A percentile compares a stretch with the other conserved stretches of the same genome.
phyloP scores from a whole-genome alignment of 2,888 invertebrate species.

The Spodoptera littoralis region DNA sequence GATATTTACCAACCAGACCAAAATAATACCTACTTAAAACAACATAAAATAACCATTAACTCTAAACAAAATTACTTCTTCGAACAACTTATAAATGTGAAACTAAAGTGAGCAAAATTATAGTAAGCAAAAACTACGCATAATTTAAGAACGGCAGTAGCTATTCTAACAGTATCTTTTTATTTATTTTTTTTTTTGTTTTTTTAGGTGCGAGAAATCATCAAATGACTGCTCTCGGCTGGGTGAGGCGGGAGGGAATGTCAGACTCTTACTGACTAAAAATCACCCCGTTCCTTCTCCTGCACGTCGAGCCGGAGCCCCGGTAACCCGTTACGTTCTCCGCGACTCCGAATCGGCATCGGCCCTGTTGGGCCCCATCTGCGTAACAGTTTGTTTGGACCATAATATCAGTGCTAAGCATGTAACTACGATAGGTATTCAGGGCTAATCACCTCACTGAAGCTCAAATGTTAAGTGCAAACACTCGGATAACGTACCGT shows the following conservation, averaged over 20 bases:
- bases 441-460: constrained; percentile 21
- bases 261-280: too few relatives aligned
- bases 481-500: neutral
- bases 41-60: neutral
- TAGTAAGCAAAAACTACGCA: constrained; percentile 20
- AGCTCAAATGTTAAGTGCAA: neutral
- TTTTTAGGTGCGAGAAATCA: too few relatives aligned
- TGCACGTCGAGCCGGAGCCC: too few relatives aligned
- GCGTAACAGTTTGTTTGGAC: neutral
- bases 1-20: neutral
- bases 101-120: constrained; percentile 21
- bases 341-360: too few relatives aligned
- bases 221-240: too few relatives aligned
- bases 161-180: constrained; percentile 11
- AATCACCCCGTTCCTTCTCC: too few relatives aligned
- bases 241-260: too few relatives aligned
- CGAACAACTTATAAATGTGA: constrained; percentile 4
- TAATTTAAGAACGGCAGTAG: constrained; percentile 10
- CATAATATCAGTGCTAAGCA: neutral
- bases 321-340: too few relatives aligned
- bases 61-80: neutral
- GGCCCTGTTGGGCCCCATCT: too few relatives aligned
- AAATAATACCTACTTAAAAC: too few relatives aligned
- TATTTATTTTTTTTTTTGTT: too few relatives aligned
- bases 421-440: constrained; percentile 19